A percentile compares a stretch with the other conserved stretches of the same genome.
phyloP scores from a whole-genome alignment of 2,888 invertebrate genomes.

The Pseudoips prasinana region DNA sequence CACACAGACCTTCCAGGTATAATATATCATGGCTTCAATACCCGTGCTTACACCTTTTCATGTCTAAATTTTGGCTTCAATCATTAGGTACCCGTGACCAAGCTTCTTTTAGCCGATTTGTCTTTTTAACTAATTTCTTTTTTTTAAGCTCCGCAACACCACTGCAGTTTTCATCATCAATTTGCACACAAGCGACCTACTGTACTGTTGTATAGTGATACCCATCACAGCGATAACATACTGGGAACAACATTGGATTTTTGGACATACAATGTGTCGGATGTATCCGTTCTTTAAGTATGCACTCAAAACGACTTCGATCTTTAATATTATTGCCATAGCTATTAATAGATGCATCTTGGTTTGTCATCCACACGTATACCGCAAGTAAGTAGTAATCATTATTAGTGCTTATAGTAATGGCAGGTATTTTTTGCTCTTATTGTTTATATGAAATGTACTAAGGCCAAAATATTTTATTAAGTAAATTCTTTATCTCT shows the following conservation, averaged over 20 bases:
- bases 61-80: no score
- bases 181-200: slow-evolving; percentile 87
- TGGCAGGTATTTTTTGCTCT: no score
- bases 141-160: slow-evolving; percentile 91
- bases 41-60: no score
- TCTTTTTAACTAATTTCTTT: no score
- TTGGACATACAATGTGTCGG: slow-evolving; percentile 85
- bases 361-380: slow-evolving; percentile 89
- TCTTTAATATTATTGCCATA: slow-evolving; percentile 90
- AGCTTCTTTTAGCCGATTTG: no score
- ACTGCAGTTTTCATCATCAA: slow-evolving; percentile 93
- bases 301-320: slow-evolving; percentile 87
- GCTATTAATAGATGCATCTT: slow-evolving; percentile 92
- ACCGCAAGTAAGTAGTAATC: slow-evolving; percentile 86
- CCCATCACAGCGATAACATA: slow-evolving; percentile 89
- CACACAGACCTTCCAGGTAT: no score
- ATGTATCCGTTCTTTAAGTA: slow-evolving; percentile 89
- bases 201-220: slow-evolving; percentile 90
- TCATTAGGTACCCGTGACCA: no score
- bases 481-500: no score
- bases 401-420: no score
- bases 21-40: no score
- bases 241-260: slow-evolving; percentile 86
- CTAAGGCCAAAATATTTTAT: no score
- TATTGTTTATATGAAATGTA: no score